Evolutionary conservation across 2,888 invertebrate species (phyloP), one percentile per base, ranked within the genome.

Genomic region (Drosophila kambysellisi): DNA sequence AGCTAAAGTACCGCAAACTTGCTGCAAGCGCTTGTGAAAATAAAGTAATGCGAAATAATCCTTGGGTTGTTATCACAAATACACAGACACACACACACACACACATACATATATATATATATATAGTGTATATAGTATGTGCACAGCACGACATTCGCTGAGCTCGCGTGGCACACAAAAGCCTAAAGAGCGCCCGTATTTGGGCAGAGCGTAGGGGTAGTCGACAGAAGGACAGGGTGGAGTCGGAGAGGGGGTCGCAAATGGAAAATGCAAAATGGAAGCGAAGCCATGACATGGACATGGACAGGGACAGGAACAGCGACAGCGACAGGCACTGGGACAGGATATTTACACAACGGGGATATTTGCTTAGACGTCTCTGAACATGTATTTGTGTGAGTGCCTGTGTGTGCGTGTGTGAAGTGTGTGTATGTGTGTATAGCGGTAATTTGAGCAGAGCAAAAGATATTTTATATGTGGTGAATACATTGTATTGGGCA

Each of bases 31-130:
- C 73, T 87, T 87, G 82, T 79, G 82, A 89, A 89, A 86, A 89
- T 86, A 86, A 89, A 86, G 84, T 86, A 86, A 89, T 87, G 89
- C 89, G 84, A 89, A 89, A 86, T 89, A 89, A 87, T 87, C 87
- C 87, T 89, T 85, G 88, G 83, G 81, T 77, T 89, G 89, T 89
- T 87, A 87, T 87, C 87, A 85, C 77, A 85, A 81, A 87, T 81
- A 83, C 72, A 82, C 66, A 69, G 70, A 71, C 58, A 72, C 60
- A 74, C 57, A 62, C 60, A 66, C 43, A 56, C 50, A 25, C 3
- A 25, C 25, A 25, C 25, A 25, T 2, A 25, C 2, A 25, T 25
- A 25, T 25, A 25, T 25, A 25, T 25, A 25, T 11, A 57, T n/a
- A 66, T 20, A 53, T 39, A 60, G 46, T 32, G 56, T 29, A 62